phyloP scores from a whole-genome alignment of 2,797 vertebrate genomes.

The Danio choprae region DNA sequence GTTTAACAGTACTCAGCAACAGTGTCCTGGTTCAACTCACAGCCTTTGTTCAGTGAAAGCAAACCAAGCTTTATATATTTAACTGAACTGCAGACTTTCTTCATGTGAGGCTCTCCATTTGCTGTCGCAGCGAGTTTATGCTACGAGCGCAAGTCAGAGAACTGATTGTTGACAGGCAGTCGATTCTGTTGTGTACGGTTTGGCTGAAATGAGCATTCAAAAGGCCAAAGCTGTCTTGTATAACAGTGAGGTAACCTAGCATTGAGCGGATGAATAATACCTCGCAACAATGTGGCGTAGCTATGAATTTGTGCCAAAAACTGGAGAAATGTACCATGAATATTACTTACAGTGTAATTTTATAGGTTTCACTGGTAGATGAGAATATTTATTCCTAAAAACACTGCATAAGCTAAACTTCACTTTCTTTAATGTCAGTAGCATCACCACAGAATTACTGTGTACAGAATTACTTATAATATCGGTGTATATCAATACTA shows the following conservation, averaged over 20 bases:
- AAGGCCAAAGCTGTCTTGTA: neutral
- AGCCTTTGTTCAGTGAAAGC: neutral
- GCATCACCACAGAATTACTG: too few species aligned
- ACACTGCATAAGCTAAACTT: neutral
- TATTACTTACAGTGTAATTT: neutral
- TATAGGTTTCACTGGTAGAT: neutral
- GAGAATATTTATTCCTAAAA: neutral
- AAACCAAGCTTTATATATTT: constrained; percentile 2
- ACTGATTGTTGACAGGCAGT: constrained; percentile 17
- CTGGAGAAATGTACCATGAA: neutral
- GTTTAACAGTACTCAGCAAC: neutral
- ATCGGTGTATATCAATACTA: too few species aligned
- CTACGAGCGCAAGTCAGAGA: neutral
- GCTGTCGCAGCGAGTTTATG: constrained; percentile 4
- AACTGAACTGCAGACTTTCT: neutral
- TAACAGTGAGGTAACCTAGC: neutral
- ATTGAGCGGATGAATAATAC: neutral
- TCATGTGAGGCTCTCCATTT: neutral
- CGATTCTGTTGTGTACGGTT: constrained; percentile 13
- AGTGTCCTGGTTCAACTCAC: constrained; percentile 6
- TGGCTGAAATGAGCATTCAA: neutral
- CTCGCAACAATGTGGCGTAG: neutral
- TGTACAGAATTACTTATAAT: too few species aligned
- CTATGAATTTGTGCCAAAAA: neutral
- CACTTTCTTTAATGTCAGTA: too few species aligned